Base-by-base conservation (phyloP, 2,888 invertebrate genomes). In the Ormyrus labotus region DNA sequence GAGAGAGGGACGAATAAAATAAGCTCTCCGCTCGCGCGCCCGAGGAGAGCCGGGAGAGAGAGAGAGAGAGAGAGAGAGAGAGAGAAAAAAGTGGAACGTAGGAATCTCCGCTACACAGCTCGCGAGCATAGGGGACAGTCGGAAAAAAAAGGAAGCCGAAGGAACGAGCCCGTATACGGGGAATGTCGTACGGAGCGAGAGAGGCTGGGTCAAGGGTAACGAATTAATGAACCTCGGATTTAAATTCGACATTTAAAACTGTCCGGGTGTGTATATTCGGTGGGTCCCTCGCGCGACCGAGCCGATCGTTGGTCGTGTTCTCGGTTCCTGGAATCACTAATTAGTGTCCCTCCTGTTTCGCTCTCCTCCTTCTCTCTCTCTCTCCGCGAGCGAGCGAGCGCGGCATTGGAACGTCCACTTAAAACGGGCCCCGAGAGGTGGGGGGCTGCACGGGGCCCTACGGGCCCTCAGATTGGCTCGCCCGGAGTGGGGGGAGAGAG, bases 341-440 rank as follows among this genome's bases (percentile, higher is more conserved):
- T 90, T 90, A 90, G 89, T 89, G 89, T 89, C 89, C 34, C 34
- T 34, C 34, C 34, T 89, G 88, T 88, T 89, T 89, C 88, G 87
- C 89, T 89, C 87, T 86, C 86, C 83, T 85, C 84, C 83, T 34
- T 34, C 34, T 34, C 34, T 34, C 34, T 34, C 34, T 34, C 34
- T 34, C 34, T 34, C 4, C 34, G 34, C 34, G 34, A 34, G 34
- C 34, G 34, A 34, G 34, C 34, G 34, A 34, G 34, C 34, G 34
- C 34, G 34, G 34, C 34, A 34, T 34, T 34, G 34, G 34, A 34
- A 34, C 34, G 84, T 84, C 84, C 81, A 47, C 57, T 65, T 11
- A 45, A 55, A 51, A 13, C 19, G 58, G 57, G 55, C 5, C 48
- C 11, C 61, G n/a, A 19, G 10, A 5, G 13, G 55, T n/a, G 57